Conservation (phyloP, 2,113 vertebrate species). For the Sterna hirundo region DNA sequence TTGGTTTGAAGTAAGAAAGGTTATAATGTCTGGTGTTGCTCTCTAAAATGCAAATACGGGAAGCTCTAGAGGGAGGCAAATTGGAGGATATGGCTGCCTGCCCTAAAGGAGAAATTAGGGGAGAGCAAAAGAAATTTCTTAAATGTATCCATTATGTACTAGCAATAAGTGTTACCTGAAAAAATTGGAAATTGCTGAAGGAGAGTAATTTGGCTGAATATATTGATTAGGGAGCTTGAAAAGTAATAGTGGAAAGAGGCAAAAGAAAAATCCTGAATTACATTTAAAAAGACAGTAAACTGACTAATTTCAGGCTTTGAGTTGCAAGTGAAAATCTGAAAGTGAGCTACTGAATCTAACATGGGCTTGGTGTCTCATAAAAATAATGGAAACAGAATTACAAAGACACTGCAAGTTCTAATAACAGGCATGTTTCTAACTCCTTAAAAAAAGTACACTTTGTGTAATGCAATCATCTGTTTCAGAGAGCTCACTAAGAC, state of each 20-base stretch:
- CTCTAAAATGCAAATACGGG: not conserved
- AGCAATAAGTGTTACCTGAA: not conserved
- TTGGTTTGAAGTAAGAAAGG: not conserved
- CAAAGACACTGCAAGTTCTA: not conserved
- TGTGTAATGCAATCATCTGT: fast-evolving
- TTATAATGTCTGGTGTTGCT: not conserved
- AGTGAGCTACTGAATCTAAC: not conserved
- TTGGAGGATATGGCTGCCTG: not conserved
- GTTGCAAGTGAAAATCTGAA: not conserved
- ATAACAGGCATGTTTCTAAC: not conserved
- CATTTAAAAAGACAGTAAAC: not conserved
- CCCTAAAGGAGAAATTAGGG: not conserved
- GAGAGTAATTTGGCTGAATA: not conserved
- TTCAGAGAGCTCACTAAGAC: not conserved
- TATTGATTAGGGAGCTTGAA: not conserved
- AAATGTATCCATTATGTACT: not conserved
- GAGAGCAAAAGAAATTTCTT: not conserved
- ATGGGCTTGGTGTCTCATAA: not conserved
- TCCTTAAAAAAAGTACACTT: not conserved
- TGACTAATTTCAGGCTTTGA: not conserved
- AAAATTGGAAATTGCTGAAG: not conserved
- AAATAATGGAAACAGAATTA: not conserved
- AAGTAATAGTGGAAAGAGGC: not conserved
- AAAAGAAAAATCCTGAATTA: not conserved
- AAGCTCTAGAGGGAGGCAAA: not conserved